Evolutionary conservation across 2,888 invertebrate genomes (phyloP).

Genomic region (Calameuta filiformis): DNA sequence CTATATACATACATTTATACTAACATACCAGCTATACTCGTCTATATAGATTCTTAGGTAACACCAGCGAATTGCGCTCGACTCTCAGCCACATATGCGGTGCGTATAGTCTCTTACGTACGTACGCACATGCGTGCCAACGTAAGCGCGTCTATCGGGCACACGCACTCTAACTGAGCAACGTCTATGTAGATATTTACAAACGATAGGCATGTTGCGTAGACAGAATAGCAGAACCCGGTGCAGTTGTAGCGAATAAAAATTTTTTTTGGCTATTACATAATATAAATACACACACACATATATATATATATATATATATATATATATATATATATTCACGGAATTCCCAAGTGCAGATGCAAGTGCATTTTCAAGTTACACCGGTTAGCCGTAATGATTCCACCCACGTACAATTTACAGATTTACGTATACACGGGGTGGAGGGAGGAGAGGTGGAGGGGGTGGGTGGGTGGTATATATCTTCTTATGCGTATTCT

Average conservation of each 20-base stretch:
- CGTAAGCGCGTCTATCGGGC: background rate
- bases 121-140: constrained; percentile 5
- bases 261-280: background rate
- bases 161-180: background rate
- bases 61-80: constrained; percentile 43
- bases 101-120: constrained; percentile 1
- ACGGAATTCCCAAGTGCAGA: background rate
- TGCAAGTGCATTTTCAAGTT: background rate
- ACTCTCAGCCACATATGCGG: constrained; percentile 23
- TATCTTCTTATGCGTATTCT: constrained; percentile 26
- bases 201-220: background rate
- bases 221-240: background rate
- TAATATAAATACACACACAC: background rate
- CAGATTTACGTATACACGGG: background rate
- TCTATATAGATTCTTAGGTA: constrained; percentile 52
- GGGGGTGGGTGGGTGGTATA: background rate
- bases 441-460: background rate
- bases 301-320: background rate
- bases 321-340: background rate
- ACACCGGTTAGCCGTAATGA: background rate
- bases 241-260: background rate
- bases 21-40: constrained; percentile 14
- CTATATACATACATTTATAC: constrained; percentile 12
- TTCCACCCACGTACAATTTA: background rate
- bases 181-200: background rate